phyloP scores from a whole-genome alignment of 2,888 invertebrate genomes.

The Minunthozetes semirufus region DNA sequence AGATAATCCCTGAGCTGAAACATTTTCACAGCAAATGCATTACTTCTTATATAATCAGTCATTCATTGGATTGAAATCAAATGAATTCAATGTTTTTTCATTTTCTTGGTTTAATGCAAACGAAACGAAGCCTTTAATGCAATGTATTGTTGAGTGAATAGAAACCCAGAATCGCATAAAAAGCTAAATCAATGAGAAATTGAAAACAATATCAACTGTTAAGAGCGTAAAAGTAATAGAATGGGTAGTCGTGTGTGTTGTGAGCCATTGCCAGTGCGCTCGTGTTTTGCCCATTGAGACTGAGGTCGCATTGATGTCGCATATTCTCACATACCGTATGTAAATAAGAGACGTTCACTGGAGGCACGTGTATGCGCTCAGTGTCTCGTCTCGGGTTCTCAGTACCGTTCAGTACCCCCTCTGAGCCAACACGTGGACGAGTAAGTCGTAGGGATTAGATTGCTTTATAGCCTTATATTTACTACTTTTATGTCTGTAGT shows the following conservation, averaged over 20 bases:
- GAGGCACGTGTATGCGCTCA: constrained; percentile 20
- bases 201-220: constrained; percentile 14
- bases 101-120: not conserved
- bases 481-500: not conserved
- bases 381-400: constrained; percentile 4
- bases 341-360: constrained; percentile 28
- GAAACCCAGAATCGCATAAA: not conserved
- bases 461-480: not conserved
- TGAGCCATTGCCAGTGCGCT: not conserved
- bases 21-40: not conserved
- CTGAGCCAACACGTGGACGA: constrained; percentile 28
- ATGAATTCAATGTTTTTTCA: constrained; percentile 17
- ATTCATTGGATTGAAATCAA: constrained; percentile 6
- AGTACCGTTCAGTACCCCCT: constrained; percentile 17
- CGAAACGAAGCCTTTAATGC: constrained; percentile 6
- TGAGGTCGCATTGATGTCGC: constrained; percentile 27
- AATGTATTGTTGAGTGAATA: not conserved
- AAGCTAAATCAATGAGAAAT: not conserved
- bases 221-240: not conserved
- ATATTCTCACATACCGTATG: constrained; percentile 28
- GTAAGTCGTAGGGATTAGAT: constrained; percentile 19
- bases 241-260: not conserved
- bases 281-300: not conserved
- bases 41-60: not conserved
- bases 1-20: not conserved